phyloP scores from a whole-genome alignment of 2,888 invertebrate genomes.

The Coecobrya sp. region DNA sequence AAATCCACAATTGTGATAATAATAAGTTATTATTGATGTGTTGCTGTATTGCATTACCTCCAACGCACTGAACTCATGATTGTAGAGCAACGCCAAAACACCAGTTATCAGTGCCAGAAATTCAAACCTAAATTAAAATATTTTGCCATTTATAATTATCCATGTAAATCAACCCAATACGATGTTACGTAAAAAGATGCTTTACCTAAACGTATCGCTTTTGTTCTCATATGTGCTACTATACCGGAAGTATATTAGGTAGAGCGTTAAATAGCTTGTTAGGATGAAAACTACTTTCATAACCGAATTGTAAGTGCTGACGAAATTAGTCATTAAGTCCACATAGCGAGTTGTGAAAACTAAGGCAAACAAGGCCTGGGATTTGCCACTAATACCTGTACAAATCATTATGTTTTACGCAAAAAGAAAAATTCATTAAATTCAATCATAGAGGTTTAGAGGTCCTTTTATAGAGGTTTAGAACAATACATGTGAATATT shows the following conservation, averaged over 20 bases:
- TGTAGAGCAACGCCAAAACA: slow-evolving; percentile 50
- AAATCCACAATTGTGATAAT: neutral
- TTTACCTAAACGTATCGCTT: slow-evolving; percentile 63
- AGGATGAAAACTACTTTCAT: slow-evolving; percentile 72
- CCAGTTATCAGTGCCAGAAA: slow-evolving; percentile 66
- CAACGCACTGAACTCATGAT: slow-evolving; percentile 54
- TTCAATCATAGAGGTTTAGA: no score
- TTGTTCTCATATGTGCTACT: slow-evolving; percentile 64
- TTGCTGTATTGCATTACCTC: slow-evolving; percentile 58
- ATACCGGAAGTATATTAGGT: slow-evolving; percentile 71
- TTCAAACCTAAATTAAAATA: slow-evolving; percentile 73
- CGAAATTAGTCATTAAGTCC: slow-evolving; percentile 70
- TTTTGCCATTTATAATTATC: no score
- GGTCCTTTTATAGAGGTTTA: no score
- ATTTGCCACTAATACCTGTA: slow-evolving; percentile 77
- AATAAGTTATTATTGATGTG: neutral
- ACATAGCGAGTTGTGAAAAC: slow-evolving; percentile 69
- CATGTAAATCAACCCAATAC: no score
- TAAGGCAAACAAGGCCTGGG: slow-evolving; percentile 72
- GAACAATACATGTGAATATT: no score
- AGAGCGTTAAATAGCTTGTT: slow-evolving; percentile 67
- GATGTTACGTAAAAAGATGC: neutral
- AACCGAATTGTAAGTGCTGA: slow-evolving; percentile 70
- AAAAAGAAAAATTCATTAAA: no score
- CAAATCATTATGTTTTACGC: neutral